Percentiles rank a stretch among this genome's conserved stretches.
Conservation (phyloP, 2,888 invertebrate species). For the Diogma glabrata region DNA sequence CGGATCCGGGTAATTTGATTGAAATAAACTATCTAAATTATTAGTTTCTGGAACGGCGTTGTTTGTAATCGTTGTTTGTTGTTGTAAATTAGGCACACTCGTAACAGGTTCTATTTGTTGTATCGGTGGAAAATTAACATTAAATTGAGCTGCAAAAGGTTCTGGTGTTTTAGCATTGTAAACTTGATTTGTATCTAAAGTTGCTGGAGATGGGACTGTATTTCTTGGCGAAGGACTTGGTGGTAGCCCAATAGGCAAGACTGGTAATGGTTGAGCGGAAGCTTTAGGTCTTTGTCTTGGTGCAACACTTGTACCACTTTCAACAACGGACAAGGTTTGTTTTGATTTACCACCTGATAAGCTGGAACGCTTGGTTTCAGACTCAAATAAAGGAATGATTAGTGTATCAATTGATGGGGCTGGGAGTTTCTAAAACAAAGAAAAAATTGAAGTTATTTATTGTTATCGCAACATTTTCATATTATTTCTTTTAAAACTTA, state of each 20-base stretch:
- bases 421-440: conserved; percentile 46
- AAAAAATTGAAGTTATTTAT: conserved; percentile 8
- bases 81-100: conserved; percentile 16
- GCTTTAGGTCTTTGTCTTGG: conserved; percentile 70
- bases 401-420: conserved; percentile 52
- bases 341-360: conserved; percentile 30
- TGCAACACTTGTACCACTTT: conserved; percentile 65
- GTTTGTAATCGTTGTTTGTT: conserved; percentile 15
- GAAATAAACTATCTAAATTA: conserved; percentile 47
- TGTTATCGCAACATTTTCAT: conserved; percentile 4
- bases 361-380: conserved; percentile 47
- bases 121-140: conserved; percentile 34
- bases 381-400: conserved; percentile 53
- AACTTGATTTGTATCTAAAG: conserved; percentile 15
- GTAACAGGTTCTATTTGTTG: conserved; percentile 19
- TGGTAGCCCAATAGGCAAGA: conserved; percentile 41
- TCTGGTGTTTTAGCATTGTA: conserved; percentile 22
- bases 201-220: conserved; percentile 30
- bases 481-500: conserved; percentile 34
- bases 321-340: conserved; percentile 40
- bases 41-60: conserved; percentile 20
- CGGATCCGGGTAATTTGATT: conserved; percentile 57
- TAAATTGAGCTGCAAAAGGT: conserved; percentile 34
- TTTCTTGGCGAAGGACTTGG: conserved; percentile 42
- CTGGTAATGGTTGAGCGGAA: conserved; percentile 30